Evolutionary conservation across 2,888 invertebrate genomes (phyloP).

Genomic region (Netelia fuscicornis): DNA sequence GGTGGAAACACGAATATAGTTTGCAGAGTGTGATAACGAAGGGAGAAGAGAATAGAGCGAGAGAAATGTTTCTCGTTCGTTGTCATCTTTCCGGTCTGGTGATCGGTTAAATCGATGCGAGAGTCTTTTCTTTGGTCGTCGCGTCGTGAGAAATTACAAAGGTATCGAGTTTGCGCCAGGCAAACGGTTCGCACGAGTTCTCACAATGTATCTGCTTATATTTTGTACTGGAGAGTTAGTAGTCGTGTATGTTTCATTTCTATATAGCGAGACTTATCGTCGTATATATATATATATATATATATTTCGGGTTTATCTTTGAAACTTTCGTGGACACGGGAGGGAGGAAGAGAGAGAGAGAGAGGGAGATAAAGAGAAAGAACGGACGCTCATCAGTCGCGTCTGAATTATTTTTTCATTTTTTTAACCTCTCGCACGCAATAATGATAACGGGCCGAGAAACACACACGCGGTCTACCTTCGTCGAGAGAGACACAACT

Average conservation of each 20-base stretch:
- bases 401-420: constrained; percentile 31
- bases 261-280: neutral
- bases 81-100: constrained; percentile 63
- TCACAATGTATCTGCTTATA: constrained; percentile 42
- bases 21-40: neutral
- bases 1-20: neutral
- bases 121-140: neutral
- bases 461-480: neutral
- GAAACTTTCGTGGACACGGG: constrained; percentile 16
- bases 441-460: constrained; percentile 46
- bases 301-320: constrained; percentile 24
- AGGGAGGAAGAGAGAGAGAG: neutral
- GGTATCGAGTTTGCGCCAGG: constrained; percentile 41
- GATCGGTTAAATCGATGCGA: constrained; percentile 49
- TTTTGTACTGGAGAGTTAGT: neutral
- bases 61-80: constrained; percentile 15
- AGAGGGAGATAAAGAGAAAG: neutral
- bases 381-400: constrained; percentile 42
- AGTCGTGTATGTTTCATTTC: constrained; percentile 6
- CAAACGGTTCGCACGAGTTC: constrained; percentile 35
- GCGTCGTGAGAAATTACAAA: constrained; percentile 49
- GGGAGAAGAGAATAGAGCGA: neutral
- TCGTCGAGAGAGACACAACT: neutral
- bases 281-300: neutral
- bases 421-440: constrained; percentile 21